phyloP scores from a whole-genome alignment of 2,797 vertebrate species.

The Dendrocincla fuliginosa region DNA sequence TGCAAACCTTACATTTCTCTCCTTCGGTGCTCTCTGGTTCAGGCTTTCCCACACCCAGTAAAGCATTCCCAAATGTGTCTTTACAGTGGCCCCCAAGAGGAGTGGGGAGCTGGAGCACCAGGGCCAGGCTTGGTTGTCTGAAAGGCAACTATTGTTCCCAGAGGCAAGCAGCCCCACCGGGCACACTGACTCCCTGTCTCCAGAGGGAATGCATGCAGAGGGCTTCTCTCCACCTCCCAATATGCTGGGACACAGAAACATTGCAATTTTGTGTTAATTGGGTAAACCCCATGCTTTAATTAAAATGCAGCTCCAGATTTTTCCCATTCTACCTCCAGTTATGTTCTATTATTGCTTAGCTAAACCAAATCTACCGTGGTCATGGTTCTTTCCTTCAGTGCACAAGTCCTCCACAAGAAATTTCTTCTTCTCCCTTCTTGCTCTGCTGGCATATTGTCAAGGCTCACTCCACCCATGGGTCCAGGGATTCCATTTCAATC shows the following conservation, averaged over 20 bases:
- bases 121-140: not conserved
- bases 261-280: not conserved
- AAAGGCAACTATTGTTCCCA: not conserved
- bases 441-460: not conserved
- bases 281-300: not conserved
- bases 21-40: not conserved
- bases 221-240: not conserved
- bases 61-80: not conserved
- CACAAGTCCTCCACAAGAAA: not conserved
- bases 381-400: not conserved
- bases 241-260: not conserved
- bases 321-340: not conserved
- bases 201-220: not conserved
- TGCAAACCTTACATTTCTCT: not conserved
- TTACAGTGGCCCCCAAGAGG: not conserved
- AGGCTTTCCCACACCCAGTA: not conserved
- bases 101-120: not conserved
- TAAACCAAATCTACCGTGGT: not conserved
- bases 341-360: not conserved
- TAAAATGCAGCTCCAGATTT: not conserved
- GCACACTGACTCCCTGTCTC: not conserved
- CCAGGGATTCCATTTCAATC: not conserved
- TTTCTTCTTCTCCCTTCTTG: not conserved
- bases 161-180: not conserved
- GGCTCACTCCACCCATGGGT: not conserved